Percentiles rank a stretch among this genome's conserved stretches.
Evolutionary conservation across 2,113 vertebrate genomes (phyloP).

Genomic region (Takifugu flavidus): DNA sequence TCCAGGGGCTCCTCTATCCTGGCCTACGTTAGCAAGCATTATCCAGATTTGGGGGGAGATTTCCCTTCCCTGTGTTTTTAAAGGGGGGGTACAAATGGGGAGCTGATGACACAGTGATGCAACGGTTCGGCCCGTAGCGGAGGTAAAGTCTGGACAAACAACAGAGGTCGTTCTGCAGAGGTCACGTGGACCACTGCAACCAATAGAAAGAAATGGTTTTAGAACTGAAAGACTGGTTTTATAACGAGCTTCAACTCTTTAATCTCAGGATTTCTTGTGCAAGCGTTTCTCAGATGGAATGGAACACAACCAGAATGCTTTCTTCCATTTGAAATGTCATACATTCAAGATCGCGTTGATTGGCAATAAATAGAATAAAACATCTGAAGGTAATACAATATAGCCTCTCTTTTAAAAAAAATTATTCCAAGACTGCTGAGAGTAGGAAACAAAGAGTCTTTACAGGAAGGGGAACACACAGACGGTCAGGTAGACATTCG

Average conservation of each 20-base stretch:
- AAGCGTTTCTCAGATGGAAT: constrained; percentile 17
- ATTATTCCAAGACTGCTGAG: constrained; percentile 6
- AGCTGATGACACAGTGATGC: constrained; percentile 71
- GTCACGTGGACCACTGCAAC: too few species aligned
- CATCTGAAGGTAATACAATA: constrained; percentile 50
- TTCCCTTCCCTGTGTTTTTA: constrained; percentile 47
- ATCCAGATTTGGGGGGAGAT: constrained; percentile 30
- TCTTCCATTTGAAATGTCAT: constrained; percentile 25
- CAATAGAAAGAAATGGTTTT: too few species aligned
- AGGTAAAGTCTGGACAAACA: constrained; percentile 40
- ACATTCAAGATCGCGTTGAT: constrained; percentile 46
- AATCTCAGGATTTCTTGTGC: constrained; percentile 1
- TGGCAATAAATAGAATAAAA: constrained; percentile 65
- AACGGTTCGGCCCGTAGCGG: constrained; percentile 47
- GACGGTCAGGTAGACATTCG: constrained; percentile 32
- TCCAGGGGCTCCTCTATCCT: too few species aligned
- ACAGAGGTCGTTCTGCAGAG: background rate
- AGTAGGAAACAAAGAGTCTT: constrained; percentile 52
- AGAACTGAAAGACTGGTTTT: background rate
- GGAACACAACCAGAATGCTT: constrained; percentile 14
- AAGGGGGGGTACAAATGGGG: constrained; percentile 65
- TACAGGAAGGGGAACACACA: constrained; percentile 42
- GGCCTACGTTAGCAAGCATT: too few species aligned
- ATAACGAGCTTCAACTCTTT: background rate
- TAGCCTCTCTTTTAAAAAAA: constrained; percentile 45